Evolutionary conservation across 1,140 invertebrate species (phyloP).

Genomic region (Neotoxoptera formosana): DNA sequence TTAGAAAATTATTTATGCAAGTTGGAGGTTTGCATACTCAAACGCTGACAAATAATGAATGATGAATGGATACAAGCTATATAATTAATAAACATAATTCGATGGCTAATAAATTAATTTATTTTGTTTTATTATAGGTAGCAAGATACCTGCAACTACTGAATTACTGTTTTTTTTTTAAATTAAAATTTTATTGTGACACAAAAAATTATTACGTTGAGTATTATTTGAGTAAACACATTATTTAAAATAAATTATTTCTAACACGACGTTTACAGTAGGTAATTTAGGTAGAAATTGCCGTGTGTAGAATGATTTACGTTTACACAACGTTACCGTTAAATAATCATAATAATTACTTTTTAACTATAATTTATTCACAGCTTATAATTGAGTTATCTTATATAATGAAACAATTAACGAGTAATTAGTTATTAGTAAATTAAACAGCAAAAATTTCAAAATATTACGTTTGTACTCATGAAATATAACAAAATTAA

Average conservation of each 20-base stretch:
- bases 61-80: no score
- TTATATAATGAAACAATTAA: not conserved
- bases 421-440: not conserved
- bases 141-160: not conserved
- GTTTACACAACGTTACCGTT: not conserved
- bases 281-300: not conserved
- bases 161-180: not conserved
- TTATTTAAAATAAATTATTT: constrained; percentile 14
- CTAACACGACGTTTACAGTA: not conserved
- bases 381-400: not conserved
- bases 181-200: not conserved
- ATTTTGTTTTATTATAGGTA: not conserved
- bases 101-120: no score
- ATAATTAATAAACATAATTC: no score
- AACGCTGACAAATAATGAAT: no score
- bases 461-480: not conserved
- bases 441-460: not conserved
- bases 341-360: not conserved
- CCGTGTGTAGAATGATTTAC: not conserved
- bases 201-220: not conserved
- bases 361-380: not conserved
- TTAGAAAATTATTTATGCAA: no score
- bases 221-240: not conserved
- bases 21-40: no score
- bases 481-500: not conserved